Evolutionary conservation across 2,797 vertebrate species (phyloP).

Genomic region (Enteromius treurensis): DNA sequence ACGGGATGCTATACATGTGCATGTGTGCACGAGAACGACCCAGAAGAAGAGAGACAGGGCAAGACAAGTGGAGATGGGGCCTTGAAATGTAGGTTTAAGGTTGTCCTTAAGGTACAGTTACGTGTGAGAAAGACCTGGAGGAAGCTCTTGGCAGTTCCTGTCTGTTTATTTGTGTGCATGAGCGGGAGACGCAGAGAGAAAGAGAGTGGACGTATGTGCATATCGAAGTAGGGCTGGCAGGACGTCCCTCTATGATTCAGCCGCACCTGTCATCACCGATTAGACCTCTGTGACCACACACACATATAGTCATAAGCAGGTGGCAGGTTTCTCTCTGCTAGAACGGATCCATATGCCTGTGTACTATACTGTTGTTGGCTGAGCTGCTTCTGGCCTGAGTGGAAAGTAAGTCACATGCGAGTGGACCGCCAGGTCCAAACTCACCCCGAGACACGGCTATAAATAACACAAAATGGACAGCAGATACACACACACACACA

Average conservation of each 20-base stretch:
- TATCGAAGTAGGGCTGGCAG: conserved; percentile 40
- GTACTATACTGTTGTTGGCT: conserved; percentile 54
- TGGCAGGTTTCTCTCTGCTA: conserved; percentile 54
- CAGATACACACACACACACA: conserved; percentile 11
- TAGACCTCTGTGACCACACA: conserved; percentile 59
- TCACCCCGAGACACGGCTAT: conserved; percentile 53
- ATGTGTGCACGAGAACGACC: background rate
- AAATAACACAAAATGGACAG: conserved; percentile 49
- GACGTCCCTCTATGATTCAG: conserved; percentile 57
- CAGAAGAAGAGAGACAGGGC: conserved; percentile 4
- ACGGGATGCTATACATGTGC: conserved; percentile 43
- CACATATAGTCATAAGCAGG: conserved; percentile 50
- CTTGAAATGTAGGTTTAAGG: conserved; percentile 22
- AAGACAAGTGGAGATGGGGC: conserved; percentile 9
- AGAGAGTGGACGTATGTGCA: conserved; percentile 23
- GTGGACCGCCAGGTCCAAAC: conserved; percentile 46
- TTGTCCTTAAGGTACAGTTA: conserved; percentile 43
- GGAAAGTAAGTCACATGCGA: conserved; percentile 49
- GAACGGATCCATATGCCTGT: conserved; percentile 59
- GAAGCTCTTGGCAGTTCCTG: conserved; percentile 45
- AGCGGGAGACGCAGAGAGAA: conserved; percentile 3
- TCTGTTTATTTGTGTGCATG: conserved; percentile 41
- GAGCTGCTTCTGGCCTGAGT: conserved; percentile 44
- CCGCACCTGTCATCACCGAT: conserved; percentile 56
- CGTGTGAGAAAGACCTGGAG: conserved; percentile 38